Evolutionary conservation across 2,888 invertebrate species (phyloP).

Genomic region (Lithophane leautieri): DNA sequence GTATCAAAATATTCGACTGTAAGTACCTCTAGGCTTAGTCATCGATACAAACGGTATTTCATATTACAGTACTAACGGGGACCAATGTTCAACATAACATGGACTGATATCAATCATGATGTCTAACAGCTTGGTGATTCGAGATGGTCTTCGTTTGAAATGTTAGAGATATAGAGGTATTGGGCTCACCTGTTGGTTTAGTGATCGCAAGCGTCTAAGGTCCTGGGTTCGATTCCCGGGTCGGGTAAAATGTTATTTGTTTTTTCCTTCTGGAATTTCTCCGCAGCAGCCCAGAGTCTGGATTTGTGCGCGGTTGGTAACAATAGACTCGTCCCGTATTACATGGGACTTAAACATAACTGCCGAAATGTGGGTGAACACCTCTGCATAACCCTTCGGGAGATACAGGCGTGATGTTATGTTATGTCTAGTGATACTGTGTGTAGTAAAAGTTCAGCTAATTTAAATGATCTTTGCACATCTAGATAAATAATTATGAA

Average conservation of each 20-base stretch:
- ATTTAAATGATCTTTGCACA: too few relatives aligned
- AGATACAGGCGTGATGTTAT: too few relatives aligned
- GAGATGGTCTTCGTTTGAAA: constrained; percentile 16
- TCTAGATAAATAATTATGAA: not conserved
- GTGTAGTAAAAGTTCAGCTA: not conserved
- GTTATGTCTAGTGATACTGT: not conserved
- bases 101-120: constrained; percentile 51
- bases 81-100: constrained; percentile 38
- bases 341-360: too few relatives aligned
- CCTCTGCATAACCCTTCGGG: too few relatives aligned
- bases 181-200: not conserved
- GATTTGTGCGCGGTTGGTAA: not conserved
- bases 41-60: constrained; percentile 56
- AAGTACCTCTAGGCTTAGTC: constrained; percentile 43
- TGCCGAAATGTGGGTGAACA: too few relatives aligned
- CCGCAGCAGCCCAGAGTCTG: not conserved
- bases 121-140: constrained; percentile 40
- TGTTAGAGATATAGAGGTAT: not conserved
- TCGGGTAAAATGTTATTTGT: not conserved
- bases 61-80: constrained; percentile 59
- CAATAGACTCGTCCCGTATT: not conserved
- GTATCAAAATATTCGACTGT: constrained; percentile 24
- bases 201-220: not conserved
- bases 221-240: not conserved
- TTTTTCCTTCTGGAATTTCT: not conserved